Evolutionary conservation across 2,797 vertebrate species (phyloP).

Genomic region (Galago senegalensis): DNA sequence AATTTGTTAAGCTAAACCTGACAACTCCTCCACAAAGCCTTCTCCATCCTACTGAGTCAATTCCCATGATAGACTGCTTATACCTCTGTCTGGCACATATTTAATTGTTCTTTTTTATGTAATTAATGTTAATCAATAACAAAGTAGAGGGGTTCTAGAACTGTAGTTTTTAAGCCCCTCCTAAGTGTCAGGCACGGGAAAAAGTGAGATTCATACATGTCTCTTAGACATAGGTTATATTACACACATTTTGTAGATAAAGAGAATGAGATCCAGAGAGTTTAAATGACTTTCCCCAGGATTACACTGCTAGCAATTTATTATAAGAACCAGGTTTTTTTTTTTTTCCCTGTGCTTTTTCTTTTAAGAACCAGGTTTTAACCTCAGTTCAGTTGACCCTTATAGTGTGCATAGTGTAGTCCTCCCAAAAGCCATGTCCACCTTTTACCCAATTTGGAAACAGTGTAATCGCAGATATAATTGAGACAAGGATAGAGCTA

Average conservation of each 20-base stretch:
- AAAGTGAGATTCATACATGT: neutral
- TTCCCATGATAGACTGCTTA: neutral
- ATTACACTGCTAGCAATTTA: neutral
- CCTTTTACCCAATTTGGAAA: neutral
- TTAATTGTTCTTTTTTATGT: conserved; percentile 8
- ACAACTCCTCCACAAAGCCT: neutral
- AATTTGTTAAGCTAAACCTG: conserved; percentile 14
- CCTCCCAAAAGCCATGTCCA: neutral
- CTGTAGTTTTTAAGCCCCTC: neutral
- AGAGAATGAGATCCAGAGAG: conserved; percentile 14
- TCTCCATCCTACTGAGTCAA: neutral
- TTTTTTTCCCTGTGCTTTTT: too few species aligned
- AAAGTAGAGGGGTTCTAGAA: neutral
- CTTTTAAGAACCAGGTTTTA: neutral
- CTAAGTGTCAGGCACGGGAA: neutral
- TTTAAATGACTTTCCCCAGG: neutral
- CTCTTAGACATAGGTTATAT: neutral
- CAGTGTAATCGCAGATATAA: neutral
- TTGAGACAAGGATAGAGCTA: neutral
- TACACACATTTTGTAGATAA: neutral
- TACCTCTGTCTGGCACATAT: neutral
- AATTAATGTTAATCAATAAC: neutral
- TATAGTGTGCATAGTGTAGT: neutral
- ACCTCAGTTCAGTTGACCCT: neutral
- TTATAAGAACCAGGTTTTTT: neutral